Evolutionary conservation across 23 tunicate species (phyloP), one percentile per base, ranked within the genome.

Genomic region (Phallusia fumigata): DNA sequence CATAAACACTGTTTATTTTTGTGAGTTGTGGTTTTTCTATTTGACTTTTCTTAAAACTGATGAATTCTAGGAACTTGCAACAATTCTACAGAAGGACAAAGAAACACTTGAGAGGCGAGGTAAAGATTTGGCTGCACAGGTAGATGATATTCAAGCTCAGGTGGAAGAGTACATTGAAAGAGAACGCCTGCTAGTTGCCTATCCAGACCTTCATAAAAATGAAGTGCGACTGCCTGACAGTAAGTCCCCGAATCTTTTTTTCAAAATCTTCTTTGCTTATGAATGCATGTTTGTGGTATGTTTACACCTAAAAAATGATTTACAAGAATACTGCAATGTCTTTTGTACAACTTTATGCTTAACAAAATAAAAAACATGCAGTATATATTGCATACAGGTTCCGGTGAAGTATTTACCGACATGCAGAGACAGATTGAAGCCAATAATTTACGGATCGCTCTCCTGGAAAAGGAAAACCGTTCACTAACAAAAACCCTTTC

Each of bases 361-460:
- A n/a, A n/a, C n/a, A n/a, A n/a, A n/a, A n/a, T n/a, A n/a, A n/a
- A n/a, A n/a, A n/a, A n/a, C n/a, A n/a, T n/a, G n/a, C n/a, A n/a
- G n/a, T n/a, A n/a, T 10, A 40, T 13, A 24, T 58, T 58, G 3
- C 13, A 1, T 24, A 6, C 49, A 88, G 98, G 81, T 18, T 84
- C 77, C 32, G 98, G 98, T 45, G 98, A 93, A 65, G 87, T 93
- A n/a, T 65, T 75, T 31, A 65, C 84, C 10, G 98, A 93, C 84
- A 93, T 93, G 98, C 64, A 78, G 50, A 80, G 74, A 0, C 98
- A 93, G 76, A 76, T 93, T 0, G 87, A 88, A 58, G 92, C 98
- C 35, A 93, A 93, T 65, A 69, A 84, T 8, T 44, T 88, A 24
- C 87, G 98, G 24, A 88, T 88, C 73, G 40, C 78, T 13, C 51